These are phyloP conservation scores for Ramphastos sulfuratus DNA, from an alignment of 2,113 vertebrate genomes.

Conservation along the genomic window DNA sequence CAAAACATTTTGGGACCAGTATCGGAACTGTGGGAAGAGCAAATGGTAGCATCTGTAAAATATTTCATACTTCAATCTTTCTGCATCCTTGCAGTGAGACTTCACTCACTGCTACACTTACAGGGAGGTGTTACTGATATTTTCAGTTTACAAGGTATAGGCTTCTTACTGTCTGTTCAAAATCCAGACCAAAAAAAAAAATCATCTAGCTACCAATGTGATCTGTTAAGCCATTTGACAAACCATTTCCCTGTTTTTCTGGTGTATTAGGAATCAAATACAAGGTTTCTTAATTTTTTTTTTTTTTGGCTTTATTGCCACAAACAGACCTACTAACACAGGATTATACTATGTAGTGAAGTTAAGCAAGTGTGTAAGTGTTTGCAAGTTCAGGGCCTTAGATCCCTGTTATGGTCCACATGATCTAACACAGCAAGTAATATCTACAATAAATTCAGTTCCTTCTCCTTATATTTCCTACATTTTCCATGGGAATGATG, in stretches of 20 bases:
- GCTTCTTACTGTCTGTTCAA: background rate
- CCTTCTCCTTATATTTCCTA: background rate
- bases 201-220: background rate
- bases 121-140: background rate
- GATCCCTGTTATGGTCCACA: background rate
- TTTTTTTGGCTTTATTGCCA: background rate
- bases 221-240: background rate
- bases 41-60: conserved; percentile 10
- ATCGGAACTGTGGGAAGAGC: background rate
- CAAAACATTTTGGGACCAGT: background rate
- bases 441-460: background rate
- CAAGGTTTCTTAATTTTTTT: background rate
- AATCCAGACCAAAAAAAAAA: background rate
- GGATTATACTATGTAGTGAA: background rate
- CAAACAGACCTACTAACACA: background rate
- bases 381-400: background rate
- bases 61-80: background rate
- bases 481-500: background rate
- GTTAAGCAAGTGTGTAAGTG: background rate
- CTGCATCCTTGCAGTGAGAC: background rate
- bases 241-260: background rate
- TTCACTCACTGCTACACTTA: background rate
- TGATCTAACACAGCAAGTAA: background rate
- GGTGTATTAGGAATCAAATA: background rate
- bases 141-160: background rate